Conservation (phyloP, 1,140 invertebrate species). For the Hylaeus volcanicus region DNA sequence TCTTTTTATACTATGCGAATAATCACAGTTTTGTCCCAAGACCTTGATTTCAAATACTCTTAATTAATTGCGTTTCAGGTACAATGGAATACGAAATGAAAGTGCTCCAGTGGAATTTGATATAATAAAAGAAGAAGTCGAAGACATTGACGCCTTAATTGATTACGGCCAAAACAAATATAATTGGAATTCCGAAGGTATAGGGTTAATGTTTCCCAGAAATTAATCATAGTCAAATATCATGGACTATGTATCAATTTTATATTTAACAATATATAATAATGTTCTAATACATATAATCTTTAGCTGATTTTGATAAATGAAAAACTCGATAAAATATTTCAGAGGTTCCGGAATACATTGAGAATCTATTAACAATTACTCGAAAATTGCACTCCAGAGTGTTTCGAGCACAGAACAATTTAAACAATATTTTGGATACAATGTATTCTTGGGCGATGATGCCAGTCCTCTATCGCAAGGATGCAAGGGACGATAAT, state of each 20-base stretch:
- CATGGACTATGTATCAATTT: no score
- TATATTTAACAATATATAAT: no score
- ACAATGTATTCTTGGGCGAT: constrained; percentile 86
- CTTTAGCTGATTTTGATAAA: no score
- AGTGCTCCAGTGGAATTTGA: constrained; percentile 82
- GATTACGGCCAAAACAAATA: constrained; percentile 81
- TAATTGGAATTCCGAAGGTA: constrained; percentile 84
- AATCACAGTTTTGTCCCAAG: no score
- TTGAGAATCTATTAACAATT: constrained; percentile 79
- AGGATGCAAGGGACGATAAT: constrained; percentile 83
- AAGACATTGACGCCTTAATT: constrained; percentile 82
- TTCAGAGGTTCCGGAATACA: constrained; percentile 82
- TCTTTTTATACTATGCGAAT: no score
- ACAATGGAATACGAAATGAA: constrained; percentile 82
- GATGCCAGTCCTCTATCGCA: constrained; percentile 85
- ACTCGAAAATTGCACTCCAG: constrained; percentile 82
- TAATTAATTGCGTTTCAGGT: constrained; percentile 71
- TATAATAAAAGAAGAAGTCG: constrained; percentile 82
- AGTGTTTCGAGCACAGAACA: constrained; percentile 82
- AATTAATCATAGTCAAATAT: background rate
- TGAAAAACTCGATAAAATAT: background rate
- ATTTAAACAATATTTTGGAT: constrained; percentile 76
- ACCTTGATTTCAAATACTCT: background rate
- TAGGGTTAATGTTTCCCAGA: constrained; percentile 56
- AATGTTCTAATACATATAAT: no score